A percentile compares a stretch with the other conserved stretches of the same genome.
These are phyloP conservation scores for Brotula barbata DNA, from an alignment of 2,797 vertebrate genomes.

Conservation along the genomic window DNA sequence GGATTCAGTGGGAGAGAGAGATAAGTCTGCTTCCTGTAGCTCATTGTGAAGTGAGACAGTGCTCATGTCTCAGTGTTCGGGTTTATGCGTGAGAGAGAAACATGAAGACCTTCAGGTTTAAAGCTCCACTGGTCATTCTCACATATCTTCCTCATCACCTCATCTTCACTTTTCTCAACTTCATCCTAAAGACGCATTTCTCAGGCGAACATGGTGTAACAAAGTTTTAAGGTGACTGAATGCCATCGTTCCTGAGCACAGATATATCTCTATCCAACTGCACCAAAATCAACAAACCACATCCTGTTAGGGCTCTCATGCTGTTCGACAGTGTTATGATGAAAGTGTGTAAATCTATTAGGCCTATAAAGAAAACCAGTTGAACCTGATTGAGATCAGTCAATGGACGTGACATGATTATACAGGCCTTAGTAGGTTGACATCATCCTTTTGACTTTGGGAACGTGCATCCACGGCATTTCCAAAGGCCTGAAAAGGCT, in stretches of 20 bases:
- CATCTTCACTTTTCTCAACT: not conserved
- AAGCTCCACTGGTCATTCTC: slow-evolving; percentile 6
- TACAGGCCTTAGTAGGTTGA: not conserved
- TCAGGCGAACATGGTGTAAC: not conserved
- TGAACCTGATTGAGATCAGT: not conserved
- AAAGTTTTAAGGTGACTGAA: slow-evolving; percentile 10
- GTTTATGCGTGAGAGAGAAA: slow-evolving; percentile 8
- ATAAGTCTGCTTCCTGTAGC: slow-evolving; percentile 67
- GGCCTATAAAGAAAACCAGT: not conserved
- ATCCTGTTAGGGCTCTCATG: not conserved
- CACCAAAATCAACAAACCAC: slow-evolving; percentile 6
- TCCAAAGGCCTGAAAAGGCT: not conserved
- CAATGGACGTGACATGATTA: not conserved
- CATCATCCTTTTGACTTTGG: not conserved
- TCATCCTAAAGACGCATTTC: not conserved
- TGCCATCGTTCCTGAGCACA: slow-evolving; percentile 23
- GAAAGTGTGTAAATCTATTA: not conserved
- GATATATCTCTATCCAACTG: slow-evolving; percentile 7
- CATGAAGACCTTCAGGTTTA: slow-evolving; percentile 1
- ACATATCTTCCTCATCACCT: not conserved
- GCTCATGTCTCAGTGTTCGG: slow-evolving; percentile 13
- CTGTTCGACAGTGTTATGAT: not conserved
- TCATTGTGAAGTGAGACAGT: slow-evolving; percentile 44
- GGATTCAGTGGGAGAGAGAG: slow-evolving; percentile 51
- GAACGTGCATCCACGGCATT: not conserved